These are phyloP conservation scores for Mesoclemmys tuberculata DNA, from an alignment of 2,113 vertebrate species.

Conservation along the genomic window DNA sequence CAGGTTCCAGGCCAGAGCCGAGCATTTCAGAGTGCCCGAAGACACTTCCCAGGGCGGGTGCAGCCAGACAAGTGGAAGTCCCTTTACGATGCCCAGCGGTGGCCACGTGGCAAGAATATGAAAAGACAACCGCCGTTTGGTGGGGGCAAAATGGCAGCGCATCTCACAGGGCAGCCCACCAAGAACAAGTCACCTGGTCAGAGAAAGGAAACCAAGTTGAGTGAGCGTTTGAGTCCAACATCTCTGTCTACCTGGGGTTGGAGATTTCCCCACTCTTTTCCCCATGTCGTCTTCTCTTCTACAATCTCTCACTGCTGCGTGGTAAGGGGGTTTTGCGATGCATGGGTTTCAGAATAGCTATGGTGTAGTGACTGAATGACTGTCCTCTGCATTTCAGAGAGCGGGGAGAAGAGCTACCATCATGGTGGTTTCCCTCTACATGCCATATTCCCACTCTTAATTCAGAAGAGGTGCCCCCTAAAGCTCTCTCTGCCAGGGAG, in stretches of 20 bases:
- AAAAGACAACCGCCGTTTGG: background rate
- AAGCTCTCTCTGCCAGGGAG: background rate
- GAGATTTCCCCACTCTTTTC: background rate
- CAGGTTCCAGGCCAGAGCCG: background rate
- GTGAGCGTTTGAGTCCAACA: background rate
- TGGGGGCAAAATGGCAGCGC: background rate
- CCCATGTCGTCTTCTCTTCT: background rate
- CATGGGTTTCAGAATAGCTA: background rate
- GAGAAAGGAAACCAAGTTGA: background rate
- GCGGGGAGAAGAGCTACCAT: background rate
- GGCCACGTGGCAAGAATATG: background rate
- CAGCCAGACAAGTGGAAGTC: background rate
- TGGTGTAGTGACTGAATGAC: background rate
- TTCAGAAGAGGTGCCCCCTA: background rate
- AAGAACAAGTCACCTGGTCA: background rate
- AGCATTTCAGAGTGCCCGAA: fast-evolving
- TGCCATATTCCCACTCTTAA: background rate
- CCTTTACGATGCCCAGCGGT: background rate
- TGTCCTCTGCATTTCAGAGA: conserved; percentile 20
- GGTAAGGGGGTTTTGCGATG: background rate
- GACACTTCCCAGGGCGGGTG: fast-evolving
- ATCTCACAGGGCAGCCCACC: background rate
- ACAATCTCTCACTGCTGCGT: background rate
- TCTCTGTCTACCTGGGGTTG: background rate
- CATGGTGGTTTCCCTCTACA: background rate